Base-by-base conservation (phyloP, 2,113 vertebrate genomes). In the Myotis lucifugus region DNA sequence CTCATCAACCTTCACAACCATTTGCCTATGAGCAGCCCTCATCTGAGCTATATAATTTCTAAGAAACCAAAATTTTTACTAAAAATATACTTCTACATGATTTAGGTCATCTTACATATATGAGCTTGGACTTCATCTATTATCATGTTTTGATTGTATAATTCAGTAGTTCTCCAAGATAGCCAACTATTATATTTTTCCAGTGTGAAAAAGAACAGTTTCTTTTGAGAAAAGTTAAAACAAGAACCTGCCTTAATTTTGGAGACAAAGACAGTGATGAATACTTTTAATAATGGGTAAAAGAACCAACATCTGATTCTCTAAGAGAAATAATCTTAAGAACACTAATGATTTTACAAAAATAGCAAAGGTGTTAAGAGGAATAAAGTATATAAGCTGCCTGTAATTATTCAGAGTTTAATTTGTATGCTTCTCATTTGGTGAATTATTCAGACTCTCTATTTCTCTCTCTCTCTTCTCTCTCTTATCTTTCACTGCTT, bases 211-310 rank as follows among this genome's bases (percentile, higher is more conserved):
- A 91, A 82, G 19, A 78, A 70, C 11, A 89, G 29, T 70, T 85
- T 88, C 3, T 79, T 79, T 64, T 69, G 74, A 89, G 52, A 95
- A 90, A 52, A 90, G 17, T 78, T 82, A 88, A 92, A 96, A 79
- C 34, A 87, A 85, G 8, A 5, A 32, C 10, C 52, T 64, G 67
- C 48, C 42, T 96, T 66, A 42, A 79, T 85, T 85, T 83, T 74
- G n/a, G 78, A 59, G 54, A 94, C 56, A 94, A 95, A 84, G 42
- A 12, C 21, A 92, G 29, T 72, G 85, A 94, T 94, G n/a, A 93
- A 76, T 88, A 81, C 15, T 94, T 95, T 92, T 73, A 96, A 66
- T 92, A 67, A 69, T 95, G 19, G 37, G 50, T 79, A 61, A 95
- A 93, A 67, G 32, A 93, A 78, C 21, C 4, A 87, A 87, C 34